A percentile compares a stretch with the other conserved stretches of the same genome.
Conservation (phyloP, 2,888 invertebrate genomes). For the Desoria tigrina region DNA sequence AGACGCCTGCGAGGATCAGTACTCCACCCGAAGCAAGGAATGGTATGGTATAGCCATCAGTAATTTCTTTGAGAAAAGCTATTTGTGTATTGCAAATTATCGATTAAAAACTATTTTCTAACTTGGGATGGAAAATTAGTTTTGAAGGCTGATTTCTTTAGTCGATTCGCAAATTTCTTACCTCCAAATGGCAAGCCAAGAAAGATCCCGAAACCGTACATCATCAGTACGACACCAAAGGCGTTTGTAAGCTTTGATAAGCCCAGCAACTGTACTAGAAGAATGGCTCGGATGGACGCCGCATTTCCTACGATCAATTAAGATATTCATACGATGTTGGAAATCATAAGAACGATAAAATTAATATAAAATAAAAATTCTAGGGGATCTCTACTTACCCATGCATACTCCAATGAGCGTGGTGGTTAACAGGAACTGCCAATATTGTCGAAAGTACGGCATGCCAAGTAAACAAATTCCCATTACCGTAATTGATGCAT, state of each 20-base stretch:
- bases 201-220: slow-evolving; percentile 61
- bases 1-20: slow-evolving; percentile 74
- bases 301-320: too few species aligned
- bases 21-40: slow-evolving; percentile 84
- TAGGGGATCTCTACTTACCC: too few species aligned
- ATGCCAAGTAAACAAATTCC: too few species aligned
- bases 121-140: background rate
- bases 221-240: slow-evolving; percentile 62
- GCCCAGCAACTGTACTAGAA: slow-evolving; percentile 65
- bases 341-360: too few species aligned
- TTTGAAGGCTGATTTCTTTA: too few species aligned
- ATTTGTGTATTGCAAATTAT: slow-evolving; percentile 60
- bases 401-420: too few species aligned
- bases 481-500: too few species aligned
- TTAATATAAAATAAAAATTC: too few species aligned
- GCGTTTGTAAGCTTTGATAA: slow-evolving; percentile 63
- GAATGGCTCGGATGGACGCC: slow-evolving; percentile 87
- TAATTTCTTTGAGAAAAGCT: slow-evolving; percentile 69
- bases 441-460: too few species aligned
- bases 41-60: slow-evolving; percentile 72
- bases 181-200: slow-evolving; percentile 79
- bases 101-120: slow-evolving; percentile 3
- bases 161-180: too few species aligned
- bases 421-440: too few species aligned
- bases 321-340: too few species aligned